Evolutionary conservation across 2,797 vertebrate genomes (phyloP).

Genomic region (Onychomys leucogaster): DNA sequence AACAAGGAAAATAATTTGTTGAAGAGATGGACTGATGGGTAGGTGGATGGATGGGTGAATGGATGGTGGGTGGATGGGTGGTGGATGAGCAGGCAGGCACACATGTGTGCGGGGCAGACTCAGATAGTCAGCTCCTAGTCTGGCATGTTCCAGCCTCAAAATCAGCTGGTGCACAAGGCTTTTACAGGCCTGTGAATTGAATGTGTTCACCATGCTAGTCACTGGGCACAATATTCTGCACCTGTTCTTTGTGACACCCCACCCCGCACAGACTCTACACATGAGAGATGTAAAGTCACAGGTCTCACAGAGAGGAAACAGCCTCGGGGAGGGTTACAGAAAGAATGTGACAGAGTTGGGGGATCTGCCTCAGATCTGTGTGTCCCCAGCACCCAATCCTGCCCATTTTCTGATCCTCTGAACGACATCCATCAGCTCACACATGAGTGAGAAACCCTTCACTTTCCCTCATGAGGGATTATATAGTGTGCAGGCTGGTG

Average conservation of each 20-base stretch:
- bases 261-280: background rate
- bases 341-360: background rate
- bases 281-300: background rate
- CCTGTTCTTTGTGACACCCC: background rate
- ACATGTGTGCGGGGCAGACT: background rate
- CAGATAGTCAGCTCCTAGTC: background rate
- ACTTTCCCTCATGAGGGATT: background rate
- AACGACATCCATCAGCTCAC: background rate
- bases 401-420: background rate
- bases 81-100: no score
- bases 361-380: background rate
- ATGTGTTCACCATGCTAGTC: background rate
- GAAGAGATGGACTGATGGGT: background rate
- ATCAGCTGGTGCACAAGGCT: background rate
- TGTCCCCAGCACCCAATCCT: background rate
- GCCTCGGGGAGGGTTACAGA: background rate
- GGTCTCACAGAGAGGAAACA: background rate
- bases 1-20: background rate
- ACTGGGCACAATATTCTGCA: background rate
- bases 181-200: background rate
- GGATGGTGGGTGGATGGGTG: background rate
- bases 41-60: background rate
- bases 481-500: no score
- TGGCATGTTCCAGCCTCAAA: background rate
- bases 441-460: background rate